phyloP scores from a whole-genome alignment of 2,113 vertebrate species.

The Menura novaehollandiae region DNA sequence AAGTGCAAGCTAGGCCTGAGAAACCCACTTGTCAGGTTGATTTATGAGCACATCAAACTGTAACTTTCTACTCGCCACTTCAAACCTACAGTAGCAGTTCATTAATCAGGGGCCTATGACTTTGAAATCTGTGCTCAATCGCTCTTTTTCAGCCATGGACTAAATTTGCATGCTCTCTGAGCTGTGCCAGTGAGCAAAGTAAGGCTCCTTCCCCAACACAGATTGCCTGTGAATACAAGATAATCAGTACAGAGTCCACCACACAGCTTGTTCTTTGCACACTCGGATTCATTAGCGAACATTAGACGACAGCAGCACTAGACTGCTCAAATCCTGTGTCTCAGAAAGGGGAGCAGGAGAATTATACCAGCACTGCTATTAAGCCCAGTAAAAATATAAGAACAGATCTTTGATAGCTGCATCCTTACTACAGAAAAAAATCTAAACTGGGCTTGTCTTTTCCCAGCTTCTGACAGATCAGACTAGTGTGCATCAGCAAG shows the following conservation, averaged over 20 bases:
- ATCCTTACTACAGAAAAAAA: conserved; percentile 2
- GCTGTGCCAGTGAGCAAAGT: conserved; percentile 66
- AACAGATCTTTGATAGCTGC: conserved; percentile 47
- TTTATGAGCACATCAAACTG: conserved; percentile 89
- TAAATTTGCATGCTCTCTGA: conserved; percentile 78
- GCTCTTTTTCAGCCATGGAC: conserved; percentile 66
- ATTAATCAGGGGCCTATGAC: conserved; percentile 85
- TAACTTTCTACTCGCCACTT: conserved; percentile 84
- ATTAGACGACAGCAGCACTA: conserved; percentile 55
- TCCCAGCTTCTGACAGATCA: neutral
- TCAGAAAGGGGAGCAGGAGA: conserved; percentile 37
- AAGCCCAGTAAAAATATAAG: conserved; percentile 44
- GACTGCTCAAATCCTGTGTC: conserved; percentile 56
- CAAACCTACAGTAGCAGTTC: conserved; percentile 84
- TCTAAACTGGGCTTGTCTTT: neutral
- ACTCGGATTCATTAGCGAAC: conserved; percentile 62
- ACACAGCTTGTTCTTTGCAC: conserved; percentile 56
- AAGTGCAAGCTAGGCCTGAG: conserved; percentile 78
- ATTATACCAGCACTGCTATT: conserved; percentile 44
- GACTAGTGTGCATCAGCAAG: neutral
- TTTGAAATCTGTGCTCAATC: conserved; percentile 80
- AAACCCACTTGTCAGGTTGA: conserved; percentile 90
- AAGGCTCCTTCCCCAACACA: conserved; percentile 53
- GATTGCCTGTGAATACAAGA: conserved; percentile 56
- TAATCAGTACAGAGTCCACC: conserved; percentile 69